Evolutionary conservation across 2,888 invertebrate species (phyloP), one percentile per base, ranked within the genome.

Genomic region (Lasius platythorax): DNA sequence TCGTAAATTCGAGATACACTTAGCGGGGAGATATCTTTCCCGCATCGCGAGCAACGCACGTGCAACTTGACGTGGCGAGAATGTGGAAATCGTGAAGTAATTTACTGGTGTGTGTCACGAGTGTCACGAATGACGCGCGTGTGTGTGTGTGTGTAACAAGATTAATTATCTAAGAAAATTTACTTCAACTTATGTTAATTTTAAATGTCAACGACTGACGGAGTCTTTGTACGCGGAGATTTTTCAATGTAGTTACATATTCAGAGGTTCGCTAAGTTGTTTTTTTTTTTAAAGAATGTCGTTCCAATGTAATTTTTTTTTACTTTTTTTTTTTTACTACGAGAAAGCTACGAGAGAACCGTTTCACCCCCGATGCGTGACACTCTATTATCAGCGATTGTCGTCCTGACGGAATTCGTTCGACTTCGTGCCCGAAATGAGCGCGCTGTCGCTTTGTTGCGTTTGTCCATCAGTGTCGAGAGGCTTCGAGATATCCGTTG

Each of bases 1-100:
- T 92, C 88, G 82, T 86, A 33, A 70, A 78, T 75, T 53, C 64
- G 78, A 89, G 89, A 90, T 90, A 90, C 58, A n/a, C 53, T 70
- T 58, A 84, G n/a, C 68, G 50, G 76, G 40, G 76, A 64, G n/a
- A 53, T 53, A 75, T 73, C 82, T 86, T 72, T 78, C 76, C 53
- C 63, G 56, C 28, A 56, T 53, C 63, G 12, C 70, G 84, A 72
- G 56, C 37, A 73, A 83, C 81, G 53, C 53, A 81, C 82, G 82
- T 75, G 85, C 46, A 58, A 63, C 67, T 53, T n/a, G 72, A 53
- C 70, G 68, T 63, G 87, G 87, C 61, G 37, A 67, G 66, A 15
- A 67, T 67, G 40, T 50, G 87, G 61, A 82, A 78, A 79, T 79
- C 75, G 73, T 66, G 50, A 61, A 30, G 15, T 61, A 63, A 28